Evolutionary conservation across 2,797 vertebrate genomes (phyloP).

Genomic region (Amniataba percoides): DNA sequence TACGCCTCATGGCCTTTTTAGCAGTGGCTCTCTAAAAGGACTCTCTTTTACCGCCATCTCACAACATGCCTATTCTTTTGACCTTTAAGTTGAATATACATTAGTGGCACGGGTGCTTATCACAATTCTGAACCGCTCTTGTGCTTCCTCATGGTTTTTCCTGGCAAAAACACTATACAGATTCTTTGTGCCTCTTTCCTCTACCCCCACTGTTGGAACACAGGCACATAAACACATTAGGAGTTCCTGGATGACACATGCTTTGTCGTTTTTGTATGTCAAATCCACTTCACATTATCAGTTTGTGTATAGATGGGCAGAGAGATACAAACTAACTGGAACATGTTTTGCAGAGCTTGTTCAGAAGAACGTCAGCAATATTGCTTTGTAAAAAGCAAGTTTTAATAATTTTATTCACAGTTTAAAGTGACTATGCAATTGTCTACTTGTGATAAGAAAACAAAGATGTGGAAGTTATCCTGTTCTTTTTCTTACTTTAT

Average conservation of each 20-base stretch:
- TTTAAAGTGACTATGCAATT: background rate
- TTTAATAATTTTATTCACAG: background rate
- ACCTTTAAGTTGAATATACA: constrained; percentile 53
- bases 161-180: background rate
- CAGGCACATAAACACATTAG: background rate
- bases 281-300: constrained; percentile 28
- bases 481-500: background rate
- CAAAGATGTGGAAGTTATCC: background rate
- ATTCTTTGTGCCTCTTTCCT: background rate
- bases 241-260: constrained; percentile 3
- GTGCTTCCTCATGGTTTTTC: constrained; percentile 14
- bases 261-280: background rate
- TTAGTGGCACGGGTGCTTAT: constrained; percentile 17
- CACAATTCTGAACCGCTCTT: constrained; percentile 33
- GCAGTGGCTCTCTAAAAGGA: constrained; percentile 30
- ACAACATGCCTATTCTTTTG: constrained; percentile 29
- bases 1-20: constrained; percentile 28
- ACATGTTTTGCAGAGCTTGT: background rate
- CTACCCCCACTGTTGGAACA: background rate
- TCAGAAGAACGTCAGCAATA: background rate
- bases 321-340: constrained; percentile 9
- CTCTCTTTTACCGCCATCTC: constrained; percentile 29
- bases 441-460: constrained; percentile 3
- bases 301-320: background rate
- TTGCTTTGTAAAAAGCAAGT: constrained; percentile 8